A percentile compares a stretch with the other conserved stretches of the same genome.
These are phyloP conservation scores for Propithecus deckenii DNA, from an alignment of 2,797 vertebrate species.

Conservation along the genomic window DNA sequence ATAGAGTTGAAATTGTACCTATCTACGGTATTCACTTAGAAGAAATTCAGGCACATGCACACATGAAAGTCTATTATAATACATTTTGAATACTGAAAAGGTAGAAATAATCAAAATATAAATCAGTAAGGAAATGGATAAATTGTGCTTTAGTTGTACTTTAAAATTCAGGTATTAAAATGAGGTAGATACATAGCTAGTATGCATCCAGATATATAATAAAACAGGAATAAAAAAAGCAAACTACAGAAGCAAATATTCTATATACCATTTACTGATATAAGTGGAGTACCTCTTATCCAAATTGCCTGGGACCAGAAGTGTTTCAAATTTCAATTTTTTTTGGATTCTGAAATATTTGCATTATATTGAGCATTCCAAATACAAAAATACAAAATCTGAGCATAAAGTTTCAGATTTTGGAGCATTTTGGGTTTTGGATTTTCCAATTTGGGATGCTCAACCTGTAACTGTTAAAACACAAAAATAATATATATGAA, in stretches of 20 bases:
- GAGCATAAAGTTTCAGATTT: neutral
- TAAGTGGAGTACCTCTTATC: neutral
- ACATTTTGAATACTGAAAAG: neutral
- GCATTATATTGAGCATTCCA: neutral
- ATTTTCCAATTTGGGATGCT: neutral
- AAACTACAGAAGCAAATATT: neutral
- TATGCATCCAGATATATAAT: neutral
- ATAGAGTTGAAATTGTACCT: neutral
- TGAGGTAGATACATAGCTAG: neutral
- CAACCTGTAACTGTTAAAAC: neutral
- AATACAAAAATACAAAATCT: neutral
- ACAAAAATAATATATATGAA: neutral
- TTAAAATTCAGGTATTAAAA: conserved; percentile 13
- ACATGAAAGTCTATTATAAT: neutral
- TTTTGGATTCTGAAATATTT: neutral
- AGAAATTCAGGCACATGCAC: neutral
- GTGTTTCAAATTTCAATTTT: neutral
- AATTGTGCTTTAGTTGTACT: neutral
- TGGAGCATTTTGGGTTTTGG: neutral
- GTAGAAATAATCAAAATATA: neutral
- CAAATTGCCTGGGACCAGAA: neutral
- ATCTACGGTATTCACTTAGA: neutral
- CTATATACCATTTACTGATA: neutral
- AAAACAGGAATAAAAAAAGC: conserved; percentile 38
- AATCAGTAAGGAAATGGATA: neutral